phyloP scores from a whole-genome alignment of 1,140 invertebrate species.

The Reticulitermes speratus region DNA sequence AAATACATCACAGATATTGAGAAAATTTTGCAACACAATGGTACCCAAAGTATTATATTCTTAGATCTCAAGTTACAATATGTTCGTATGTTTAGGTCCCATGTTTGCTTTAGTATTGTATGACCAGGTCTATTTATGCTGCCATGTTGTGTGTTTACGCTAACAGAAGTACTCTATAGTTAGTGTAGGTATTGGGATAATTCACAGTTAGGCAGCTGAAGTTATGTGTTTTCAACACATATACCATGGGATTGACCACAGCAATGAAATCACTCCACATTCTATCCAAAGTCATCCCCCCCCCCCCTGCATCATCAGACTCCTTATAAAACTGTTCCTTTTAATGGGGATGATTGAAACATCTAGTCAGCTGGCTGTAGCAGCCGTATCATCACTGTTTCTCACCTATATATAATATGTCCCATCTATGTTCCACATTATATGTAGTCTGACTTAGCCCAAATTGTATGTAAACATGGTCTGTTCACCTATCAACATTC shows the following conservation, averaged over 20 bases:
- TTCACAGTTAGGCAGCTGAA: not conserved
- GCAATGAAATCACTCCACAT: not conserved
- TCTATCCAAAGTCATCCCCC: not conserved
- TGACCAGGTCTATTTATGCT: slow-evolving; percentile 17
- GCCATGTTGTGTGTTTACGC: slow-evolving; percentile 3
- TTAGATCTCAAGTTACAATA: slow-evolving; percentile 25
- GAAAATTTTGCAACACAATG: slow-evolving; percentile 22
- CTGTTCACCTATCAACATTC: slow-evolving; percentile 31
- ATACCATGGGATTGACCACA: not conserved
- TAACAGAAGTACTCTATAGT: not conserved
- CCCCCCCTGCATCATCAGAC: not conserved
- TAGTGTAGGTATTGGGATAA: not conserved
- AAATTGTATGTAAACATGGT: slow-evolving; percentile 44
- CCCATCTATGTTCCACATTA: slow-evolving; percentile 8
- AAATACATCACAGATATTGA: not conserved
- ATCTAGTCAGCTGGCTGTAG: slow-evolving; percentile 21
- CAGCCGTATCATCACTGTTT: slow-evolving; percentile 14
- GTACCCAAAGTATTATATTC: slow-evolving; percentile 32
- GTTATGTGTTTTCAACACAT: not conserved
- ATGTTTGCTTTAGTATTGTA: slow-evolving; percentile 10
- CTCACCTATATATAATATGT: slow-evolving; percentile 21
- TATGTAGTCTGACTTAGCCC: slow-evolving; percentile 60
- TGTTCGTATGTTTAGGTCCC: slow-evolving; percentile 26
- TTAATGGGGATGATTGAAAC: not conserved
- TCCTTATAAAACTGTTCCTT: not conserved